Percentiles rank a stretch among this genome's conserved stretches.
These are phyloP conservation scores for Synanthedon tipuliformis DNA, from an alignment of 2,888 invertebrate species.

Conservation along the genomic window DNA sequence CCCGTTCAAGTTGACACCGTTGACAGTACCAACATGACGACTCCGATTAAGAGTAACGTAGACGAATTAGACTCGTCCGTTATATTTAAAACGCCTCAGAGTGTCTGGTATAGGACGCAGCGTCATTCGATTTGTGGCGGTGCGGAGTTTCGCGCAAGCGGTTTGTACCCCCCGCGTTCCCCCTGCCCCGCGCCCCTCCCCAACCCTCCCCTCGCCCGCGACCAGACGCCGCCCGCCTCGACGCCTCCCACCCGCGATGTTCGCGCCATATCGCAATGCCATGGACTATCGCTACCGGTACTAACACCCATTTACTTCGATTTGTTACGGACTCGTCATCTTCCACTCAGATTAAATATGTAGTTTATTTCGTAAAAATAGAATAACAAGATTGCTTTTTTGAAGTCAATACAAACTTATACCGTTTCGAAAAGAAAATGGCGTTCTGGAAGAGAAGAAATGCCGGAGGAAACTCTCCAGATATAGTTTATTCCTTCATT, in stretches of 20 bases:
- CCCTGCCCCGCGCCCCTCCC: conserved; percentile 9
- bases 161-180: conserved; percentile 5
- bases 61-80: conserved; percentile 55
- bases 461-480: no score
- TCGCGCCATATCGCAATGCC: conserved; percentile 65
- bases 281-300: conserved; percentile 72
- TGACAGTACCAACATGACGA: conserved; percentile 45
- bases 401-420: no score
- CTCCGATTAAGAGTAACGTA: conserved; percentile 26
- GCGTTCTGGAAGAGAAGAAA: no score
- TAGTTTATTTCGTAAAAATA: no score
- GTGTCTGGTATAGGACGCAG: conserved; percentile 43
- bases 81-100: conserved; percentile 57
- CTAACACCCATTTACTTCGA: conserved; percentile 66
- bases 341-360: no score
- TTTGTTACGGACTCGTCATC: no score
- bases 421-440: no score
- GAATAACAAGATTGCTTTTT: no score
- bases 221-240: conserved; percentile 48
- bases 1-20: conserved; percentile 62
- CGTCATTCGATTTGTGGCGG: conserved; percentile 50
- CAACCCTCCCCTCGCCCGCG: conserved; percentile 27
- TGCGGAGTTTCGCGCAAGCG: conserved; percentile 23
- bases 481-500: no score
- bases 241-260: conserved; percentile 55